A percentile compares a stretch with the other conserved stretches of the same genome.
phyloP scores from a whole-genome alignment of 2,113 vertebrate genomes.

The Cololabis saira region DNA sequence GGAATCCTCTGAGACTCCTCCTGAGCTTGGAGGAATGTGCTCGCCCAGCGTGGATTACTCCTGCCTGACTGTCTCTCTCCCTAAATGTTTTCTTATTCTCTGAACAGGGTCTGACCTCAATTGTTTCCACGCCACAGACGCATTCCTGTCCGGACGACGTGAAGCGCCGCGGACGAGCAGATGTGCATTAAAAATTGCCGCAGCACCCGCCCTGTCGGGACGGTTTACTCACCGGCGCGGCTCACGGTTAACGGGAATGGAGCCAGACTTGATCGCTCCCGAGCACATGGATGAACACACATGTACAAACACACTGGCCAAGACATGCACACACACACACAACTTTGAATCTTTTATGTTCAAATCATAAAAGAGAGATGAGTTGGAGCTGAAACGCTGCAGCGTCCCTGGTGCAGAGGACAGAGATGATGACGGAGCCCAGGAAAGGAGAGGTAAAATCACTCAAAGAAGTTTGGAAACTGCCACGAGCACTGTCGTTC shows the following conservation, averaged over 20 bases:
- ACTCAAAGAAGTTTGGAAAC: slow-evolving; percentile 8
- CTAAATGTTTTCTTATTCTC: slow-evolving; percentile 58
- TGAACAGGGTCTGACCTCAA: slow-evolving; percentile 56
- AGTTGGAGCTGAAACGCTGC: slow-evolving; percentile 10
- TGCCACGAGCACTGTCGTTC: slow-evolving; percentile 22
- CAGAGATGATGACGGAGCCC: not conserved
- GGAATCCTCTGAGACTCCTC: slow-evolving; percentile 50
- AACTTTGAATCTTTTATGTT: slow-evolving; percentile 58
- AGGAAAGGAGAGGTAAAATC: not conserved
- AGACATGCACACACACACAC: slow-evolving; percentile 21
- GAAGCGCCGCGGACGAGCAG: slow-evolving; percentile 42
- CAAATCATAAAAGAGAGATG: slow-evolving; percentile 37
- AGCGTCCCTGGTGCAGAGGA: not conserved
- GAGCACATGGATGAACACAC: slow-evolving; percentile 59
- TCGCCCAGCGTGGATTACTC: slow-evolving; percentile 49
- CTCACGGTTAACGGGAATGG: slow-evolving; percentile 6
- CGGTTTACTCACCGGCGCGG: slow-evolving; percentile 26
- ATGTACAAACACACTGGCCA: slow-evolving; percentile 50
- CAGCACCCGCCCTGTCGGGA: not conserved
- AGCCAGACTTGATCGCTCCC: slow-evolving; percentile 19
- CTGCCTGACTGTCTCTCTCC: slow-evolving; percentile 47
- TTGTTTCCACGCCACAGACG: slow-evolving; percentile 64
- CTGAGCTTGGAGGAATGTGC: slow-evolving; percentile 43
- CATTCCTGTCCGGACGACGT: slow-evolving; percentile 62
- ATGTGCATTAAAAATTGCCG: slow-evolving; percentile 66